phyloP scores from a whole-genome alignment of 2,888 invertebrate genomes.

The Zootermopsis nevadensis region DNA sequence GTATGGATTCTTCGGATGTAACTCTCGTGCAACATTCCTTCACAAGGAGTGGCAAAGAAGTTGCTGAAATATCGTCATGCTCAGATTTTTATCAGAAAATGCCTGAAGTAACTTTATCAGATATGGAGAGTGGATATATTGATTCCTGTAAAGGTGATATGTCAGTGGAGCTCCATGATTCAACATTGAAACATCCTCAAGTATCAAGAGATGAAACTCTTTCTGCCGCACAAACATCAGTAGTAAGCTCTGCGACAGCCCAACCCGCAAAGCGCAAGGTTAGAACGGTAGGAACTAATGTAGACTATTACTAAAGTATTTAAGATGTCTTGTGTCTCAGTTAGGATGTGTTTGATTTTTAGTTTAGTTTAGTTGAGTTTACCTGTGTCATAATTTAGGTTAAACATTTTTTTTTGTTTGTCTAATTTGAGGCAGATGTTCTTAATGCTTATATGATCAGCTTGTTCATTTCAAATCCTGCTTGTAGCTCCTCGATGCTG shows the following conservation, averaged over 20 bases:
- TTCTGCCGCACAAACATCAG: background rate
- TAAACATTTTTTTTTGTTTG: no score
- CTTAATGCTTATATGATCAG: background rate
- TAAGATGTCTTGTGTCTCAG: background rate
- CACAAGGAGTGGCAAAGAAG: background rate
- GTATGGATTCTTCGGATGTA: background rate
- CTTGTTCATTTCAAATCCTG: no score
- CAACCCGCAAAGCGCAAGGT: conserved; percentile 61
- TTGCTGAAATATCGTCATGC: background rate
- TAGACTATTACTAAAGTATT: conserved; percentile 27
- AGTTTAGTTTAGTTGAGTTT: no score
- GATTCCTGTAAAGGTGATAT: background rate
- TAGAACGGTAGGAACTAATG: conserved; percentile 56
- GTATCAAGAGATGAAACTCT: conserved; percentile 1
- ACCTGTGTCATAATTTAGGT: no score
- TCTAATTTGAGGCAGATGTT: no score
- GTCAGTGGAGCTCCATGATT: background rate
- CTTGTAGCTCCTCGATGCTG: no score
- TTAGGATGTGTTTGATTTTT: no score
- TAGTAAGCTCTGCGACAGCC: conserved; percentile 54
- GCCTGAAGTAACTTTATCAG: background rate
- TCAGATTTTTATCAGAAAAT: background rate
- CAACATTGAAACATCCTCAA: background rate
- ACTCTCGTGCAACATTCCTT: background rate
- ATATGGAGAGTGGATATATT: background rate